Conservation (phyloP, 2,888 invertebrate species). For the Girardia tigrina region DNA sequence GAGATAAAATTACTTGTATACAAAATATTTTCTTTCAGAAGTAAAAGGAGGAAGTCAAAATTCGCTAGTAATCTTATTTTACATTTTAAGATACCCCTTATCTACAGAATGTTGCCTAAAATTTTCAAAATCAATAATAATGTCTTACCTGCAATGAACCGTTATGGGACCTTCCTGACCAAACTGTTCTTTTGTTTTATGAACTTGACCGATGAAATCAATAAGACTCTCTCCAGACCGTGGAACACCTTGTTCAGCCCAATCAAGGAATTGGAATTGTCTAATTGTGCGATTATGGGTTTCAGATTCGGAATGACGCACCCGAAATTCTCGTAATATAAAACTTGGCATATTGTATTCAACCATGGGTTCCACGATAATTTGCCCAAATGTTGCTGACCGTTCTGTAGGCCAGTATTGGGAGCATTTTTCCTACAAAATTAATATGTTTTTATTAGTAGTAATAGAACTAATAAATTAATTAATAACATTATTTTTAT, state of each 20-base stretch:
- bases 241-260: slow-evolving; percentile 64
- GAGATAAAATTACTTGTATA: too few species aligned
- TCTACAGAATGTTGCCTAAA: too few species aligned
- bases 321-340: slow-evolving; percentile 90
- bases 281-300: slow-evolving; percentile 52
- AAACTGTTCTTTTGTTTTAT: slow-evolving; percentile 98
- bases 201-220: slow-evolving; percentile 96
- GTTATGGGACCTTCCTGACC: slow-evolving; percentile 66
- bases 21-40: too few species aligned
- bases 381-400: slow-evolving; percentile 87
- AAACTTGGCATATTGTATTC: slow-evolving; percentile 99
- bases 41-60: too few species aligned
- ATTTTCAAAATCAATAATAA: too few species aligned
- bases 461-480: too few species aligned
- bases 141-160: slow-evolving; percentile 37
- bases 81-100: too few species aligned
- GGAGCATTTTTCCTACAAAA: slow-evolving; percentile 79
- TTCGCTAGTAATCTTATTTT: too few species aligned
- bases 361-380: slow-evolving; percentile 94
- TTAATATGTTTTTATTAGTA: too few species aligned
- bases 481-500: too few species aligned
- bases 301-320: slow-evolving; percentile 46
- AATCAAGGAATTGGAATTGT: slow-evolving; percentile 53
- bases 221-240: slow-evolving; percentile 96
- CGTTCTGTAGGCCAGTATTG: slow-evolving; percentile 98